These are phyloP conservation scores for Lycocerus yunnanus DNA, from an alignment of 2,888 invertebrate species.

Conservation along the genomic window DNA sequence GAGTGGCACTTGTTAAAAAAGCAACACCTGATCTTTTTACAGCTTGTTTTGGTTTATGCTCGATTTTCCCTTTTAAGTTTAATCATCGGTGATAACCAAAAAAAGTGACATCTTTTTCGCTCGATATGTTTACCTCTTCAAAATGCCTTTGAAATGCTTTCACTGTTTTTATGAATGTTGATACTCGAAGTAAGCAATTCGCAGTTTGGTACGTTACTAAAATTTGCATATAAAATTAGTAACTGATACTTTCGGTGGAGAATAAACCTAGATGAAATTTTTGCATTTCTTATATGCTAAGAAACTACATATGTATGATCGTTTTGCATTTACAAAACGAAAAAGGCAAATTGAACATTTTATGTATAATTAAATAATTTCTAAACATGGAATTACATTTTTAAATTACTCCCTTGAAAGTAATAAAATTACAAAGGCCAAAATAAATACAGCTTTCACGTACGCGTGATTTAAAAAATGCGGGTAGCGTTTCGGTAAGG, in stretches of 20 bases:
- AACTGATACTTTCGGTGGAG: neutral
- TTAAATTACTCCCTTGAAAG: neutral
- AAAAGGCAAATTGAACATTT: neutral
- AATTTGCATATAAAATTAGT: neutral
- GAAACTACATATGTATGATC: too few relatives aligned
- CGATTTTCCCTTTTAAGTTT: slow-evolving; percentile 22
- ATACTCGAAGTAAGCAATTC: neutral
- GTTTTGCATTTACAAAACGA: neutral
- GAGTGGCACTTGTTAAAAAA: slow-evolving; percentile 26
- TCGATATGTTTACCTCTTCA: slow-evolving; percentile 13
- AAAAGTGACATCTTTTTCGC: slow-evolving; percentile 12
- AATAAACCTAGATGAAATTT: neutral
- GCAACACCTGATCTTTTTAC: slow-evolving; percentile 27
- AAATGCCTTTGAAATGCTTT: slow-evolving; percentile 4
- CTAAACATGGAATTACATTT: neutral
- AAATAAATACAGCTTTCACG: neutral
- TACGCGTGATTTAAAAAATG: neutral
- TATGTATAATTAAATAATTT: neutral
- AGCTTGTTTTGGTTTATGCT: slow-evolving; percentile 13
- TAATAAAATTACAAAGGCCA: neutral
- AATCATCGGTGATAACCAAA: slow-evolving; percentile 13
- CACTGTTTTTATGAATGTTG: neutral
- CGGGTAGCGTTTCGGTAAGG: neutral
- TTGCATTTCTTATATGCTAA: neutral
- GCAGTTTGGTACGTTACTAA: neutral